Evolutionary conservation across 2,888 invertebrate genomes (phyloP), one percentile per base, ranked within the genome.

Genomic region (Agrochola lychnidis): DNA sequence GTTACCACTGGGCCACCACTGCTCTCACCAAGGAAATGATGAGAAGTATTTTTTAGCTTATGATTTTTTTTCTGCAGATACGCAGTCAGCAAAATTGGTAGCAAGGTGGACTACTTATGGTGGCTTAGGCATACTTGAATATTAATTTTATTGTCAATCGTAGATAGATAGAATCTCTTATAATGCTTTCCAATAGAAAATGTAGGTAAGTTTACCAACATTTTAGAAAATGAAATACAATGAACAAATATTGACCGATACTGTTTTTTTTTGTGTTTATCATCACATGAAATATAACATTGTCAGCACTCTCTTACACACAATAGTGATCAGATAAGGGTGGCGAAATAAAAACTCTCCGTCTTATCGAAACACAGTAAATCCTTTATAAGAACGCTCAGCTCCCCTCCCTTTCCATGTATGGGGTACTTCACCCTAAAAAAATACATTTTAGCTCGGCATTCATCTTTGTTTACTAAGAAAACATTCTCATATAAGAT

Each of bases 391-490:
- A 84, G 85, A 80, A 68, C 70, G 36, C 51, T 59, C 19, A 30
- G 14, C 42, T 57, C 48, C 74, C 85, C 85, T 82, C 76, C 87
- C 67, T 64, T 71, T 73, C 48, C 82, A 70, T 83, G 82, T 85
- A 81, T 70, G 53, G 69, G 53, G 62, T 85, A 81, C 81, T 84
- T 76, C 56, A 70, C 66, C 85, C 85, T 76, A 72, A 81, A 84
- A 86, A 83, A 83, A 83, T 68, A 82, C 70, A 76, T 78, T 84
- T 87, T 70, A 76, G 72, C 75, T 70, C 40, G 30, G 64, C 67
- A 84, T 85, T 70, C 79, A 79, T 64, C 76, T 79, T 70, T 78
- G 72, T 76, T 64, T 80, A 74, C 85, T 71, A 69, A 78, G 79
- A 85, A 82, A 85, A 87, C 59, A 78, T 76, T 40, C 66, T 76